Evolutionary conservation across 2,888 invertebrate genomes (phyloP).

Genomic region (Pseudococcus viburni): DNA sequence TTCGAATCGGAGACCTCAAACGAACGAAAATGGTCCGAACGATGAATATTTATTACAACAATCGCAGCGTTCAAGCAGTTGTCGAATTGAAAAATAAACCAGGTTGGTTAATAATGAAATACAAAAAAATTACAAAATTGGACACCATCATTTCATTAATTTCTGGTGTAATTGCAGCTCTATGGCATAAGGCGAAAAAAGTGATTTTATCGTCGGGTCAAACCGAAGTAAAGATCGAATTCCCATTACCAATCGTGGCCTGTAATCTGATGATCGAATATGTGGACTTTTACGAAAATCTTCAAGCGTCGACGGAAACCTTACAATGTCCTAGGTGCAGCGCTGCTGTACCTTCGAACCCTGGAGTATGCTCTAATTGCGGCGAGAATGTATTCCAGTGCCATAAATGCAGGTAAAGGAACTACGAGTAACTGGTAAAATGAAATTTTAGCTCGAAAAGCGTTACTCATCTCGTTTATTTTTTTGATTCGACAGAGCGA

Average conservation of each 20-base stretch:
- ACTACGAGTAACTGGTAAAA: slow-evolving; percentile 13
- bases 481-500: slow-evolving; percentile 77
- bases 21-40: slow-evolving; percentile 97
- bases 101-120: slow-evolving; percentile 71
- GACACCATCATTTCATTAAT: background rate
- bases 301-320: slow-evolving; percentile 93
- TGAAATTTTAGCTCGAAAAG: background rate
- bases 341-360: slow-evolving; percentile 96
- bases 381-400: slow-evolving; percentile 99
- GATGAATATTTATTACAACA: slow-evolving; percentile 97
- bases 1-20: slow-evolving; percentile 95
- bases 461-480: slow-evolving; percentile 12
- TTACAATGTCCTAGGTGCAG: slow-evolving; percentile 96
- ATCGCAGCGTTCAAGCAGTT: slow-evolving; percentile 94
- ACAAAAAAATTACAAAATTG: background rate
- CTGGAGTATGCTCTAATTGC: slow-evolving; percentile 96
- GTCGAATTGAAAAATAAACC: slow-evolving; percentile 97
- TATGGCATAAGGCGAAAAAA: slow-evolving; percentile 98
- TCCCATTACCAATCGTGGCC: slow-evolving; percentile 95
- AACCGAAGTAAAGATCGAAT: slow-evolving; percentile 96
- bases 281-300: slow-evolving; percentile 96
- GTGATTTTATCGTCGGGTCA: slow-evolving; percentile 91
- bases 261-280: slow-evolving; percentile 99
- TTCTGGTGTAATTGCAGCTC: slow-evolving; percentile 73
- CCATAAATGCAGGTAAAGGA: slow-evolving; percentile 89